These are phyloP conservation scores for Mesaphorura yosii DNA, from an alignment of 1,140 invertebrate species.

Conservation along the genomic window DNA sequence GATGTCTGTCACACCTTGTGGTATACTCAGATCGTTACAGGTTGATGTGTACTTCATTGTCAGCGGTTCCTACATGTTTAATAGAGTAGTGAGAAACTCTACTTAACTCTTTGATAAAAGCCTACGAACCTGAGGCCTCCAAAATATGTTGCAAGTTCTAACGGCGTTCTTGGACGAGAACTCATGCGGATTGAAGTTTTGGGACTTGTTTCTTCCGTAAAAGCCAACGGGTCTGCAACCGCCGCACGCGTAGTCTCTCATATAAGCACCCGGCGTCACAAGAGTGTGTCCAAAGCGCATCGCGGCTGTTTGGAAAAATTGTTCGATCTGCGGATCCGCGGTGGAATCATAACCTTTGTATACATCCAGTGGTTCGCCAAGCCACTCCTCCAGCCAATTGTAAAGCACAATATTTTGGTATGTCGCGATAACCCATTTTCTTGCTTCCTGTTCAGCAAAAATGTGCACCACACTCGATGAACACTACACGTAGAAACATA, in stretches of 20 bases:
- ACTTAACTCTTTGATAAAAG: not conserved
- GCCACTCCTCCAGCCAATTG: constrained; percentile 44
- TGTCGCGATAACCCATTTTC: constrained; percentile 48
- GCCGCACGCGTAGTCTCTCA: constrained; percentile 30
- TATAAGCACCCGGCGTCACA: constrained; percentile 41
- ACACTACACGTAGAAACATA: too few species aligned
- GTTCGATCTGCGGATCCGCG: constrained; percentile 53
- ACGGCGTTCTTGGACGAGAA: constrained; percentile 34
- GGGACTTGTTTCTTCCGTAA: constrained; percentile 9
- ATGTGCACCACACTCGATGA: not conserved
- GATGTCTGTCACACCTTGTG: constrained; percentile 37
- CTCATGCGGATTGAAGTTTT: constrained; percentile 17
- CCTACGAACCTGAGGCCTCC: constrained; percentile 43
- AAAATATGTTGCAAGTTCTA: constrained; percentile 55
- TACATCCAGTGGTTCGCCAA: constrained; percentile 32
- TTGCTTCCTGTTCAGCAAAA: constrained; percentile 36
- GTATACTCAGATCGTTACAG: not conserved
- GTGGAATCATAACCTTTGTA: constrained; percentile 45
- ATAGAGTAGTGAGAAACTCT: not conserved
- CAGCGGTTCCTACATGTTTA: constrained; percentile 24
- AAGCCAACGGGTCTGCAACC: constrained; percentile 20
- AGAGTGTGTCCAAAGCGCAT: constrained; percentile 51
- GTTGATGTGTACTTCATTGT: constrained; percentile 6
- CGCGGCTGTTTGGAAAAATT: constrained; percentile 56
- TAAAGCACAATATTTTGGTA: constrained; percentile 44